phyloP scores from a whole-genome alignment of 2,888 invertebrate species.

The Prionchulus punctatus region DNA sequence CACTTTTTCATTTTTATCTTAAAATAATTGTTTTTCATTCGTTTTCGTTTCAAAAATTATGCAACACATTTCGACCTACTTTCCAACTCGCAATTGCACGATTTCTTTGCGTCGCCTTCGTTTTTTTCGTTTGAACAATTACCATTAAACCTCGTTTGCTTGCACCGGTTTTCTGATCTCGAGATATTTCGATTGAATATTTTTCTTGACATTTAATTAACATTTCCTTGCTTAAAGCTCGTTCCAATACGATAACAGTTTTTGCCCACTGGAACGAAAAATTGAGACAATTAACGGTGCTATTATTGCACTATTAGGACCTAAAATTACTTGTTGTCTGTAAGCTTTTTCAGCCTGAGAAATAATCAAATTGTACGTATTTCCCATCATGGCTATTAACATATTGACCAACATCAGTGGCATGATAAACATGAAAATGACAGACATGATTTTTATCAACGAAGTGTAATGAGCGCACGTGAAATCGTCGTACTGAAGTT shows the following conservation, averaged over 20 bases:
- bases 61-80: no score
- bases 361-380: slow-evolving; percentile 92
- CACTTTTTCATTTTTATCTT: no score
- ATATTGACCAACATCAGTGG: slow-evolving; percentile 88
- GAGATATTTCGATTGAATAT: slow-evolving; percentile 79
- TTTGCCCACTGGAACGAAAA: slow-evolving; percentile 90
- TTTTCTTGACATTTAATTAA: slow-evolving; percentile 78
- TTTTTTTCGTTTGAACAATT: slow-evolving; percentile 89
- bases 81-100: slow-evolving; percentile 94
- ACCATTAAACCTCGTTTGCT: slow-evolving; percentile 85
- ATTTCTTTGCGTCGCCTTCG: slow-evolving; percentile 82
- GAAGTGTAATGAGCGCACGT: slow-evolving; percentile 74
- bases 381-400: slow-evolving; percentile 99
- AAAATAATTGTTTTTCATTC: no score
- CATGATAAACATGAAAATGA: slow-evolving; percentile 91
- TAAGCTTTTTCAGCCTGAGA: slow-evolving; percentile 97
- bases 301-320: neutral
- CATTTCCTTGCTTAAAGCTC: slow-evolving; percentile 74
- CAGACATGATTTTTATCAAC: slow-evolving; percentile 84
- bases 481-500: slow-evolving; percentile 78
- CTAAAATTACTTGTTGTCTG: slow-evolving; percentile 61
- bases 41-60: no score
- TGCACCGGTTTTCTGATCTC: slow-evolving; percentile 31
- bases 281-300: no score
- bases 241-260: slow-evolving; percentile 84